Evolutionary conservation across 2,113 vertebrate genomes (phyloP).

Genomic region (Verasper variegatus): DNA sequence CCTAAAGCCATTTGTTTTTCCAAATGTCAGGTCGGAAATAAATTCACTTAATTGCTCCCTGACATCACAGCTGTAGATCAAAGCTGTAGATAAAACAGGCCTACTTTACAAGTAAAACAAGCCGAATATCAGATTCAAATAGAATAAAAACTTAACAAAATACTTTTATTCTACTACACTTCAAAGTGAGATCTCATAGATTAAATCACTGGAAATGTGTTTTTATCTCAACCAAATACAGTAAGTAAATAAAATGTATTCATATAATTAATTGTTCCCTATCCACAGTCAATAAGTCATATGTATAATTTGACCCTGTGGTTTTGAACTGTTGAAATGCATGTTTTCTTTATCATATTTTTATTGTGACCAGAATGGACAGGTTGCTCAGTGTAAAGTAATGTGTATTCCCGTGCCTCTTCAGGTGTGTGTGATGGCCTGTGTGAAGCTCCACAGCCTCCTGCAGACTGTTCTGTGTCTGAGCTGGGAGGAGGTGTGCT

Average conservation of each 20-base stretch:
- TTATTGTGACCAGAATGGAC: background rate
- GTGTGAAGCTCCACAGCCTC: slow-evolving; percentile 93
- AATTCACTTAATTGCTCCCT: slow-evolving; percentile 20
- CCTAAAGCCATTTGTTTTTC: slow-evolving; percentile 24
- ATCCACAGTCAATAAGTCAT: no score
- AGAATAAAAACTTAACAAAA: background rate
- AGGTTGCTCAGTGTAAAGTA: background rate
- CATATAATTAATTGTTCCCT: no score
- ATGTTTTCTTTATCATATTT: background rate
- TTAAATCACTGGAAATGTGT: no score
- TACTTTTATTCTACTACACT: no score
- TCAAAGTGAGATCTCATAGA: no score
- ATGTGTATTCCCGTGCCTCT: background rate
- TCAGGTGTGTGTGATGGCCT: slow-evolving; percentile 92
- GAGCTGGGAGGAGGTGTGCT: slow-evolving; percentile 91
- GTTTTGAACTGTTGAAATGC: no score
- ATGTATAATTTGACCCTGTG: no score
- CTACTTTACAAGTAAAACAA: no score
- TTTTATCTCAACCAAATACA: no score
- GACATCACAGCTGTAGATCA: background rate
- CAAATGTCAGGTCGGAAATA: slow-evolving; percentile 30
- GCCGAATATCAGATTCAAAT: background rate
- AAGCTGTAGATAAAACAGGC: background rate
- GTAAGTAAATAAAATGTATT: no score
- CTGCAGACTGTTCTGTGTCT: slow-evolving; percentile 88